Conservation (phyloP, 2,888 invertebrate genomes). For the Geophilus truncorum region DNA sequence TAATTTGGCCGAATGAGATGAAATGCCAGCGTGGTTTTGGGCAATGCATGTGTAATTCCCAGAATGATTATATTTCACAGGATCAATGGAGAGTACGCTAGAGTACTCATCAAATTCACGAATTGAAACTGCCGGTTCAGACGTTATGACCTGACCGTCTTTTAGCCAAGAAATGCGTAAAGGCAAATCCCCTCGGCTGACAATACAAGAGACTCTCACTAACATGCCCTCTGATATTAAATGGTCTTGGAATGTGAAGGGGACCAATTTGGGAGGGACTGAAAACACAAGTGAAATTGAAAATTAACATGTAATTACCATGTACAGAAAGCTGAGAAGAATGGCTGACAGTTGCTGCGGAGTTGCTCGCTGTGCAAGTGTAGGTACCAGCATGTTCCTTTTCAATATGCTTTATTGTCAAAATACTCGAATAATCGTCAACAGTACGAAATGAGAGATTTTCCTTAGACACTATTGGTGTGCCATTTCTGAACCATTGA, state of each 20-base stretch:
- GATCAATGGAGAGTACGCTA: slow-evolving; percentile 27
- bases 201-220: slow-evolving; percentile 23
- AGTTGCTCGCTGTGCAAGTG: neutral
- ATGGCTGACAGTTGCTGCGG: slow-evolving; percentile 4
- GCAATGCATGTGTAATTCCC: slow-evolving; percentile 29
- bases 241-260: slow-evolving; percentile 30
- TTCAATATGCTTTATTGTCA: neutral
- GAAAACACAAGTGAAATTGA: neutral
- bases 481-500: slow-evolving; percentile 53
- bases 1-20: neutral
- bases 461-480: neutral
- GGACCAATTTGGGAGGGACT: slow-evolving; percentile 22
- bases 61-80: neutral
- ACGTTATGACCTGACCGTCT: neutral
- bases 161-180: slow-evolving; percentile 19
- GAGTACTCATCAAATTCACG: slow-evolving; percentile 25
- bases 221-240: slow-evolving; percentile 12
- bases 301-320: neutral
- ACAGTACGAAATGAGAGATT: neutral
- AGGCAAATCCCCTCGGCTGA: slow-evolving; percentile 32
- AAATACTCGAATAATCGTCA: slow-evolving; percentile 23
- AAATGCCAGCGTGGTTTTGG: neutral
- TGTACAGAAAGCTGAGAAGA: neutral
- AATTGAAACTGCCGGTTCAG: neutral
- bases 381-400: neutral